Evolutionary conservation across 2,888 invertebrate species (phyloP).

Genomic region (Molanna angustata): DNA sequence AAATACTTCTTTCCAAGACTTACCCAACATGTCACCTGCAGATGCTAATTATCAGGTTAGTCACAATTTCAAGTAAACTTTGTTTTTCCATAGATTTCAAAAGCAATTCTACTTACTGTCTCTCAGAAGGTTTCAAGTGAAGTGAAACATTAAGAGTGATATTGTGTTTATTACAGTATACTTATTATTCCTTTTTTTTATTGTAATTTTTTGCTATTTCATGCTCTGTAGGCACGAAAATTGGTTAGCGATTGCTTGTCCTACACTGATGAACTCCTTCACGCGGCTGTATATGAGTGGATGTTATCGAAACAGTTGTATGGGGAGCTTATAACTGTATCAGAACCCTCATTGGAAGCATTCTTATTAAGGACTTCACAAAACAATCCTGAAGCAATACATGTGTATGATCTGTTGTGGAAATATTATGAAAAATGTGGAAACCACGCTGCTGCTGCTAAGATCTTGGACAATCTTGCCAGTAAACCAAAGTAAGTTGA

Average conservation of each 20-base stretch:
- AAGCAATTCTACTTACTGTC: too few species aligned
- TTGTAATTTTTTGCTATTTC: too few species aligned
- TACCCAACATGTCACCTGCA: slow-evolving; percentile 45
- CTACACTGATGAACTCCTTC: slow-evolving; percentile 81
- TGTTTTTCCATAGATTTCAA: too few species aligned
- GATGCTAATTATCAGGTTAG: slow-evolving; percentile 50
- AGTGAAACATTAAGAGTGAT: too few species aligned
- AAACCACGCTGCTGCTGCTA: slow-evolving; percentile 90
- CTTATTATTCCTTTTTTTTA: too few species aligned
- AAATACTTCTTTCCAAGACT: slow-evolving; percentile 37
- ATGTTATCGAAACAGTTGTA: slow-evolving; percentile 75
- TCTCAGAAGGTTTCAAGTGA: too few species aligned
- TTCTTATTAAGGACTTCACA: slow-evolving; percentile 64
- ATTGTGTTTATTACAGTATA: too few species aligned
- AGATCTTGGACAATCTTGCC: slow-evolving; percentile 84
- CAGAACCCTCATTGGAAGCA: slow-evolving; percentile 70
- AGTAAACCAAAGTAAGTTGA: slow-evolving; percentile 64
- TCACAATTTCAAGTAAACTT: too few species aligned
- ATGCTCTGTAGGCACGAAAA: slow-evolving; percentile 55
- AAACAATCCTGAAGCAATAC: slow-evolving; percentile 56
- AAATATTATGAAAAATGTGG: slow-evolving; percentile 92
- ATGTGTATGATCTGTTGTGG: slow-evolving; percentile 84
- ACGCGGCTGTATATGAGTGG: slow-evolving; percentile 92
- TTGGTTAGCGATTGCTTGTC: slow-evolving; percentile 67
- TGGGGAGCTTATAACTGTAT: slow-evolving; percentile 64